Percentiles rank a stretch among this genome's conserved stretches.
phyloP scores from a whole-genome alignment of 2,888 invertebrate species.

The Byasa hedistus region DNA sequence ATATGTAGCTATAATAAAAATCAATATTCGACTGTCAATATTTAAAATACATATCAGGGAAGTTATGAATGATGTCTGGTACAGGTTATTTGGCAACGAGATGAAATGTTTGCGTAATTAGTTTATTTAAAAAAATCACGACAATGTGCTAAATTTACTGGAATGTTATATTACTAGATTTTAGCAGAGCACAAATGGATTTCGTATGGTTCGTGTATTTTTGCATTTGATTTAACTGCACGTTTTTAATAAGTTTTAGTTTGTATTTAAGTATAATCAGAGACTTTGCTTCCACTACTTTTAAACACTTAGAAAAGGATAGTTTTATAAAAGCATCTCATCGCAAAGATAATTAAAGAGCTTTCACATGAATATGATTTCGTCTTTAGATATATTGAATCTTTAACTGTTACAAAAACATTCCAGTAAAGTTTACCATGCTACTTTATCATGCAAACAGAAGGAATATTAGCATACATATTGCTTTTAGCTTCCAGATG shows the following conservation, averaged over 20 bases:
- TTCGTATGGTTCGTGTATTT: slow-evolving; percentile 24
- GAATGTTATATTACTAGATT: slow-evolving; percentile 54
- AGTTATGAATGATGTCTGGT: slow-evolving; percentile 23
- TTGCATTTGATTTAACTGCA: neutral
- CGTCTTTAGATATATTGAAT: slow-evolving; percentile 46
- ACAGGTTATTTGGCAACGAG: slow-evolving; percentile 44
- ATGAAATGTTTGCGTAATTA: slow-evolving; percentile 53
- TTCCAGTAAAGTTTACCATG: slow-evolving; percentile 35
- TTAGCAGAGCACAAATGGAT: slow-evolving; percentile 38
- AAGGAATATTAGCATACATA: slow-evolving; percentile 50
- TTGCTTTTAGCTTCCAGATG: slow-evolving; percentile 43
- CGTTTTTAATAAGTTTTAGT: neutral
- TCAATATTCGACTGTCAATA: slow-evolving; percentile 3
- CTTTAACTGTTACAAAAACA: slow-evolving; percentile 38
- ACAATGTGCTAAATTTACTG: slow-evolving; percentile 57
- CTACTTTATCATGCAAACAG: slow-evolving; percentile 56
- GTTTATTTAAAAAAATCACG: slow-evolving; percentile 60
- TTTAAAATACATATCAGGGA: slow-evolving; percentile 11
- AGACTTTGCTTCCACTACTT: no score
- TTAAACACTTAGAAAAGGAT: no score
- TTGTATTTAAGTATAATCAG: neutral
- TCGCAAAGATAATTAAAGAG: slow-evolving; percentile 39
- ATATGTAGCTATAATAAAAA: slow-evolving; percentile 2
- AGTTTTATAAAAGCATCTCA: neutral
- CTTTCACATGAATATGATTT: slow-evolving; percentile 57